Conservation (phyloP, 2,888 invertebrate species). For the Tryphoninae sp. region DNA sequence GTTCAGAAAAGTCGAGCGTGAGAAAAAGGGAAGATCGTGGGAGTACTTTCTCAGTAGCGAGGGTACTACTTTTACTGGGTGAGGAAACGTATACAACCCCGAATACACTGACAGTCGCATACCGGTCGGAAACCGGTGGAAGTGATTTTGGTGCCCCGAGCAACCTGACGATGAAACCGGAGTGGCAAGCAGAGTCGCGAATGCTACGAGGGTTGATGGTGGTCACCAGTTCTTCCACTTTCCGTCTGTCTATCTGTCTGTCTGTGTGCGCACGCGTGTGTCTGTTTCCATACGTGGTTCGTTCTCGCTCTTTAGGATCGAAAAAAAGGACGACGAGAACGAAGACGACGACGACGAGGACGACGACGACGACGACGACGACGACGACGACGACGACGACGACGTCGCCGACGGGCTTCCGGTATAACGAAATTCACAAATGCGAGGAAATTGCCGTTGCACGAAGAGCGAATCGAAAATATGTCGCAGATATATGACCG, state of each 20-base stretch:
- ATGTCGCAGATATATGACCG: constrained; percentile 61
- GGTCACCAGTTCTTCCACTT: constrained; percentile 7
- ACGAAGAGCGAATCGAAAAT: constrained; percentile 63
- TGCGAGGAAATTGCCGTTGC: constrained; percentile 64
- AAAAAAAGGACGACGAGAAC: constrained; percentile 40
- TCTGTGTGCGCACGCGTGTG: neutral
- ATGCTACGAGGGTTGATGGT: constrained; percentile 32
- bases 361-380: neutral
- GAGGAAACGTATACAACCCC: neutral
- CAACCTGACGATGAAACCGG: constrained; percentile 18
- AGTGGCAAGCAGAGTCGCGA: constrained; percentile 26
- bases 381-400: constrained; percentile 3
- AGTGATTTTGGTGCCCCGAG: constrained; percentile 56
- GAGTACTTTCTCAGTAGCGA: neutral
- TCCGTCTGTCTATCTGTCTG: neutral
- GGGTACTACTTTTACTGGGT: neutral
- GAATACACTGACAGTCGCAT: neutral
- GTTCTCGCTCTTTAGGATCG: constrained; percentile 7
- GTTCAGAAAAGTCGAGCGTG: neutral
- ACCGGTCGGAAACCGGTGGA: constrained; percentile 56
- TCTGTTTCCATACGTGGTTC: constrained; percentile 19
- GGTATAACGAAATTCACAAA: constrained; percentile 66
- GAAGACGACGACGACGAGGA: constrained; percentile 42
- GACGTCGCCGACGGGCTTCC: constrained; percentile 53
- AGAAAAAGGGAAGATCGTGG: neutral